These are phyloP conservation scores for Bombycilla garrulus DNA, from an alignment of 2,113 vertebrate genomes.

Conservation along the genomic window DNA sequence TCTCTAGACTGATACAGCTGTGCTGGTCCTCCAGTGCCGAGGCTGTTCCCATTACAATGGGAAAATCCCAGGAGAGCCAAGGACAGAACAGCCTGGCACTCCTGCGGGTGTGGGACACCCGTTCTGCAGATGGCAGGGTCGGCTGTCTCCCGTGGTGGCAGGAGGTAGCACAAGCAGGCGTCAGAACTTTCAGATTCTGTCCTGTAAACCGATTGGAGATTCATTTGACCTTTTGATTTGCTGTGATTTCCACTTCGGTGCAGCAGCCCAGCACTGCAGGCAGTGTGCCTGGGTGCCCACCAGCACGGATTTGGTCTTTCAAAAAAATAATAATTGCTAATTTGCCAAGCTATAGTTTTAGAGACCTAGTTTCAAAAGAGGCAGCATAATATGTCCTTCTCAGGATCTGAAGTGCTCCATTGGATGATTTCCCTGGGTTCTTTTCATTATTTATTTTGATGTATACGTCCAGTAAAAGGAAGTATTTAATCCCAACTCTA, in stretches of 20 bases:
- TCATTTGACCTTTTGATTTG: background rate
- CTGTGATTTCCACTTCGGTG: background rate
- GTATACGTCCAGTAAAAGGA: background rate
- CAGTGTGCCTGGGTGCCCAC: background rate
- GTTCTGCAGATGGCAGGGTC: background rate
- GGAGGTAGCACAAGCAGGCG: background rate
- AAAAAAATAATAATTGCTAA: background rate
- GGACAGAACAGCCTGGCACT: background rate
- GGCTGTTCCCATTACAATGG: background rate
- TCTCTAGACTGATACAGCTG: background rate
- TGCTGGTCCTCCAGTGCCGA: background rate
- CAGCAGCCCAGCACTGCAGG: background rate
- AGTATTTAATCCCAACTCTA: background rate
- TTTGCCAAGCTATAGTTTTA: background rate
- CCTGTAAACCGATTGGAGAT: rapidly evolving
- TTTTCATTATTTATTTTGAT: background rate
- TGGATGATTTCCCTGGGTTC: background rate
- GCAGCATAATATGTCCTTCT: background rate
- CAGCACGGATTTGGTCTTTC: background rate
- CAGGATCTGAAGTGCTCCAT: background rate
- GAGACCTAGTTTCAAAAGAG: background rate
- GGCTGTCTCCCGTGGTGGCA: background rate
- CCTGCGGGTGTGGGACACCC: rapidly evolving
- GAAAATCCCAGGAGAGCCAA: background rate
- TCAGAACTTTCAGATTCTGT: background rate